Base-by-base conservation (phyloP, 2,113 vertebrate species). In the Urocitellus parryii region DNA sequence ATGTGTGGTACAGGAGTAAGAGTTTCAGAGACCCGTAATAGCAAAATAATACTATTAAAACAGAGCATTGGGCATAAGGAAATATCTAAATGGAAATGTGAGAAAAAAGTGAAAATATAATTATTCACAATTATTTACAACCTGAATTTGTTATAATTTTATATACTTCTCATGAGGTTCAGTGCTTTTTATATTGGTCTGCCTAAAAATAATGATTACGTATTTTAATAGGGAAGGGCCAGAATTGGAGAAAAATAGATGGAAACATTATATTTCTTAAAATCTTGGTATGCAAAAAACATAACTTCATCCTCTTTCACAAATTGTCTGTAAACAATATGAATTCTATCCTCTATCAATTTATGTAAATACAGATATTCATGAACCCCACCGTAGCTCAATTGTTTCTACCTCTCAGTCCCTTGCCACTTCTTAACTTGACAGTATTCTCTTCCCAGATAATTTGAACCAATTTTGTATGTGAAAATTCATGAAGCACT, bases 1-100 rank as follows among this genome's bases (percentile, higher is more conserved):
- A 20, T 58, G 2, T 58, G 25, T 10, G 72, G 14, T 1, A 25
- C 8, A 1, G 12, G 22, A 9, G 29, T n/a, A 78, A 11, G 0
- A 29, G 10, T 51, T 51, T 78, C 48, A 63, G 61, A 72, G 17
- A 11, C 12, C 2, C 53, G 0, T 12, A 58, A 11, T 56, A 78
- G 14, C 20, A 65, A 92, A 87, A n/a, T 37, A 78, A 37, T 72
- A 58, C 16, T 72, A 65, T 65, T 67, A 89, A 70, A 70, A 65
- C 48, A 37, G 58, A 86, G 5, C 1, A 70, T 63, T 58, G 92
- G 51, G 14, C 51, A 79, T 18, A 42, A 70, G 10, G 2, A 91
- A 78, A 34, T 79, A 58, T 6, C 13, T 68, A 84, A 51, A 2
- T 9, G 18, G 8, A 10, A 27, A 3, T 53, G 3, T 34, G 14